These are phyloP conservation scores for Oegoconia quadripuncta DNA, from an alignment of 2,888 invertebrate genomes.

Conservation along the genomic window DNA sequence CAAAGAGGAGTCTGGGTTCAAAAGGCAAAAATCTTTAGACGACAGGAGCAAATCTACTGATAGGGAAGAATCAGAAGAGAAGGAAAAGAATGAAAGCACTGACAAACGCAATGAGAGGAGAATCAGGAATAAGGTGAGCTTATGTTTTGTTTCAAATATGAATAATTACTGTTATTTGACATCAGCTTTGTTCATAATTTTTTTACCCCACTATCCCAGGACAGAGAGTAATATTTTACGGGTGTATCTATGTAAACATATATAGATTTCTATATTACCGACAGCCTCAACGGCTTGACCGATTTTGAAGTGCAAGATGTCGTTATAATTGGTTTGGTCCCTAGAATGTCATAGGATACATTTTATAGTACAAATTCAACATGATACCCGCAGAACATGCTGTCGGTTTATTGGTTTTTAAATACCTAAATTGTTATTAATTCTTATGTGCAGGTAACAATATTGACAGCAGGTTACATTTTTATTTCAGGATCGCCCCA, in stretches of 20 bases:
- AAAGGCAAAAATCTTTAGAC: slow-evolving; percentile 78
- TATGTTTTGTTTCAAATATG: background rate
- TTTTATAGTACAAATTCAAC: no score
- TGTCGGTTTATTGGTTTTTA: no score
- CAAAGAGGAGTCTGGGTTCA: slow-evolving; percentile 58
- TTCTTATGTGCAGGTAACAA: no score
- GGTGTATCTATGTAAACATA: background rate
- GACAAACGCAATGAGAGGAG: slow-evolving; percentile 81
- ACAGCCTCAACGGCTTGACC: background rate
- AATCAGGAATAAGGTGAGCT: slow-evolving; percentile 81
- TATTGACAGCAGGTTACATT: background rate
- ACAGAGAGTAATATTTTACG: background rate
- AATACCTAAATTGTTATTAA: no score
- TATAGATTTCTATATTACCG: no score
- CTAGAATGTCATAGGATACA: no score
- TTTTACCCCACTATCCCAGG: no score
- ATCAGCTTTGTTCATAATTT: no score
- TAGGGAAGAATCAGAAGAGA: slow-evolving; percentile 75
- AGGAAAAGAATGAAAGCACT: slow-evolving; percentile 67
- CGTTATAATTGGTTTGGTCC: no score
- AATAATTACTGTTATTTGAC: no score
- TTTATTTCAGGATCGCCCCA: slow-evolving; percentile 86
- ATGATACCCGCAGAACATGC: no score
- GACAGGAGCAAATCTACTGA: slow-evolving; percentile 77
- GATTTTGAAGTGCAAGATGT: no score